Percentiles rank a stretch among this genome's conserved stretches.
These are phyloP conservation scores for Ctenosaura bakeri DNA, from an alignment of 2,797 vertebrate species.

Conservation along the genomic window DNA sequence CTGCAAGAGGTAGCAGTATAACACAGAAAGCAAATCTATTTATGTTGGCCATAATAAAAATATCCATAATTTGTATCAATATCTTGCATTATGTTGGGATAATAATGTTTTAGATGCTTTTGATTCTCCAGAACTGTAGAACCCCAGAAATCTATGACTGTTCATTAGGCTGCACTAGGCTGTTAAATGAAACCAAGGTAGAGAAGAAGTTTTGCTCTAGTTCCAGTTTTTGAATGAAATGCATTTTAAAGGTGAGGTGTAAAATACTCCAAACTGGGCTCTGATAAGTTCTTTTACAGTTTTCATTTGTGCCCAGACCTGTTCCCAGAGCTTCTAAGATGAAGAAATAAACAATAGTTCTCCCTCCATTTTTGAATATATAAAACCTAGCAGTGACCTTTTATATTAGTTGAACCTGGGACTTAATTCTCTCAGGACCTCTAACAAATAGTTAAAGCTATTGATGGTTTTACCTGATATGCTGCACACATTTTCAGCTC, in stretches of 20 bases:
- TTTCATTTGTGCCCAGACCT: background rate
- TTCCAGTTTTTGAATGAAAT: background rate
- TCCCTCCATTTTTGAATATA: background rate
- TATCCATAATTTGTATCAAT: background rate
- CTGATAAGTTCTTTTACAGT: background rate
- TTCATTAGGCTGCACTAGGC: too few species aligned
- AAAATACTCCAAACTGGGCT: background rate
- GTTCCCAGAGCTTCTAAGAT: background rate
- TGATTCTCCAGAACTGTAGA: background rate
- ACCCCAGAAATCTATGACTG: too few species aligned
- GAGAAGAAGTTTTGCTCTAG: background rate
- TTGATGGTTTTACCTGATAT: background rate
- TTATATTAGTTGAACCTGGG: background rate
- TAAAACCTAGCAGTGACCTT: background rate
- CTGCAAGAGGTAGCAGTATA: background rate
- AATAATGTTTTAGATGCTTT: background rate
- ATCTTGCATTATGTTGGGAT: too few species aligned
- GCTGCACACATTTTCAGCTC: background rate
- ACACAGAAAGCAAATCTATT: background rate
- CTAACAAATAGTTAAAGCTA: background rate
- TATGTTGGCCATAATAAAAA: background rate
- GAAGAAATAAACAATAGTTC: background rate
- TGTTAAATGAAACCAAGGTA: background rate
- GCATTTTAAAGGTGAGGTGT: background rate
- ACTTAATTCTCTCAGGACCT: background rate